phyloP scores from a whole-genome alignment of 2,113 vertebrate species.

The Anolis sagrei region DNA sequence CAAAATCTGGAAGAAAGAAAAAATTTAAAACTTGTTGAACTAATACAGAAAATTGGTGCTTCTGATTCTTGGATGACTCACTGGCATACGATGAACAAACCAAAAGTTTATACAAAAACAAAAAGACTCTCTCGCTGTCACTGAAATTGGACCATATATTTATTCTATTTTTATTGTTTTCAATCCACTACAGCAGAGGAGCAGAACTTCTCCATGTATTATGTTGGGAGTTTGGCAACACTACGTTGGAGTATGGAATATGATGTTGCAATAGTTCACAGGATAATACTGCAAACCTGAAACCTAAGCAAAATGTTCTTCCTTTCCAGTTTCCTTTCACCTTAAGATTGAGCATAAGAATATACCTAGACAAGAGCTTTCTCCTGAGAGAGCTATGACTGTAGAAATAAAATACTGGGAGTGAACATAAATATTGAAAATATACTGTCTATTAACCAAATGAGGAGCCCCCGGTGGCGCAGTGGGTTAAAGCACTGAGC shows the following conservation, averaged over 20 bases:
- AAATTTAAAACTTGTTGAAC: constrained; percentile 23
- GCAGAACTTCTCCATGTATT: background rate
- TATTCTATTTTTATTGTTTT: background rate
- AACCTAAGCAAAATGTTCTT: background rate
- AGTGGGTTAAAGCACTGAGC: too few species aligned
- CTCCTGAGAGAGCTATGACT: background rate
- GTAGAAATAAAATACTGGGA: background rate
- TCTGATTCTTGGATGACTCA: background rate
- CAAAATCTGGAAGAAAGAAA: constrained; percentile 81
- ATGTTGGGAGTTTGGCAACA: background rate
- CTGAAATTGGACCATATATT: constrained; percentile 16
- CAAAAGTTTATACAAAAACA: background rate
- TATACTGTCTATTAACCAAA: background rate
- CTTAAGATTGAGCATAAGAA: background rate
- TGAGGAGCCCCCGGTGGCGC: too few species aligned
- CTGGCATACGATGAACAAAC: background rate
- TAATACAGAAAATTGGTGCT: background rate
- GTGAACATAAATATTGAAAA: background rate
- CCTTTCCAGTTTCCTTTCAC: background rate
- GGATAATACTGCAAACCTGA: background rate
- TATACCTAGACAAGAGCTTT: background rate
- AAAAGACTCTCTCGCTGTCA: background rate
- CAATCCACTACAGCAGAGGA: constrained; percentile 13
- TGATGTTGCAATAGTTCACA: background rate
- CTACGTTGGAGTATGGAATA: constrained; percentile 2